Percentiles rank a stretch among this genome's conserved stretches.
phyloP scores from a whole-genome alignment of 2,113 vertebrate genomes.

The Octodon degus region DNA sequence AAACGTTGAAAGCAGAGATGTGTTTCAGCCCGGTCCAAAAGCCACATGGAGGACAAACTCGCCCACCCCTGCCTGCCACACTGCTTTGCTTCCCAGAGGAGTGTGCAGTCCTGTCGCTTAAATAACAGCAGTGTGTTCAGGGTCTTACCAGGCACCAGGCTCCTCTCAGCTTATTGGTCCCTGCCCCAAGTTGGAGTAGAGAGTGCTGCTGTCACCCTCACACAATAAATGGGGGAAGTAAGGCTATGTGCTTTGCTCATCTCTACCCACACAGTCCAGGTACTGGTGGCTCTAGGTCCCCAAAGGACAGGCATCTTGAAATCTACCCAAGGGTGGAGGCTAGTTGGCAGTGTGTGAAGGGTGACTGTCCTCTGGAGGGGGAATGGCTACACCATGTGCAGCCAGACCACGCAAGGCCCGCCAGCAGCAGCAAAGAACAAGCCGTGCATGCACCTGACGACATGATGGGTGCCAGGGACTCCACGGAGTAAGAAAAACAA shows the following conservation, averaged over 20 bases:
- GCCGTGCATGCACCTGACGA: not conserved
- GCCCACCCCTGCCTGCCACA: not conserved
- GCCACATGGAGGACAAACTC: accelerated
- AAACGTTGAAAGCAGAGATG: not conserved
- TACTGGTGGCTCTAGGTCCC: accelerated
- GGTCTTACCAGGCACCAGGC: not conserved
- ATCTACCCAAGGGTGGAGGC: no score
- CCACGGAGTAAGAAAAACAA: not conserved
- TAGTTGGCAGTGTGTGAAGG: not conserved
- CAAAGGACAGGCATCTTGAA: not conserved
- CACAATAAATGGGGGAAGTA: not conserved
- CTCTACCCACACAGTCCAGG: not conserved
- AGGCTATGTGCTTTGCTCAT: not conserved
- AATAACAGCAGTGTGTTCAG: not conserved
- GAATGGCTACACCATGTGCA: not conserved
- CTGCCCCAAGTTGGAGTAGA: no score
- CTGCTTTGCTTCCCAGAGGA: no score
- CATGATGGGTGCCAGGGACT: not conserved
- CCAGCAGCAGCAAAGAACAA: no score
- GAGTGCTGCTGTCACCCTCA: not conserved
- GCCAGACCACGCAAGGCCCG: accelerated
- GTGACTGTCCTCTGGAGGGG: not conserved
- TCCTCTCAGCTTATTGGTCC: not conserved
- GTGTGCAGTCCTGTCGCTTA: accelerated
- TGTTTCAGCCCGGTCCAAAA: not conserved